phyloP scores from a whole-genome alignment of 2,888 invertebrate species.

The Spilosoma lubricipeda region DNA sequence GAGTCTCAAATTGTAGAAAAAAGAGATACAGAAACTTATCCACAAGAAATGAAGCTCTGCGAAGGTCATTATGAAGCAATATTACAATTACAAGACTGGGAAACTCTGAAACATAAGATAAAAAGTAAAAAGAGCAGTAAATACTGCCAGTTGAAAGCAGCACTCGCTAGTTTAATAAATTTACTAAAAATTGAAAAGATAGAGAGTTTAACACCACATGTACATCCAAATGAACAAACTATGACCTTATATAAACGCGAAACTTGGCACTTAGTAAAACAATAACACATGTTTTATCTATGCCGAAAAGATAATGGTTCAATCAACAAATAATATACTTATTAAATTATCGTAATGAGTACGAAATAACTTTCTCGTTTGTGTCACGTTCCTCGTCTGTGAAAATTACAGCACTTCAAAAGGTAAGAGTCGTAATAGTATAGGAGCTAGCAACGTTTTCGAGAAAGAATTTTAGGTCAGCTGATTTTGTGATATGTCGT shows the following conservation, averaged over 20 bases:
- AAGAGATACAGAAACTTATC: conserved; percentile 56
- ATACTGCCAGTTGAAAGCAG: conserved; percentile 48
- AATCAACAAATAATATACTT: not conserved
- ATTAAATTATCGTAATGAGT: not conserved
- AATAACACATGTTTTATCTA: not conserved
- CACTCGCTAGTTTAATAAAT: conserved; percentile 49
- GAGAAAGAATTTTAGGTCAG: no score
- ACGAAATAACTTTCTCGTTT: not conserved
- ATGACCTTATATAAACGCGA: conserved; percentile 60
- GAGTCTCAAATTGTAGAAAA: conserved; percentile 37
- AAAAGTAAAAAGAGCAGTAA: conserved; percentile 28
- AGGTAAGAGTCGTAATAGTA: not conserved
- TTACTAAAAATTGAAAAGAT: conserved; percentile 67
- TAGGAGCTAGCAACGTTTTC: no score
- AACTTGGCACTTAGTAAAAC: conserved; percentile 32
- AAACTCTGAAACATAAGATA: conserved; percentile 25
- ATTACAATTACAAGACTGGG: conserved; percentile 56
- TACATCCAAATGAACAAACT: conserved; percentile 44
- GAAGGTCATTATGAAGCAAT: conserved; percentile 61
- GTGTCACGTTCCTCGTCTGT: not conserved
- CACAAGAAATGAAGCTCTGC: conserved; percentile 57
- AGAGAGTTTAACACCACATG: conserved; percentile 58
- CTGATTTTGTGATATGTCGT: no score
- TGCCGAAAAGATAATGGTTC: not conserved
- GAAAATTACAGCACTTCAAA: not conserved